Percentiles rank a stretch among this genome's conserved stretches.
Conservation (phyloP, 2,113 vertebrate species). For the Drymodes brunneopygia region DNA sequence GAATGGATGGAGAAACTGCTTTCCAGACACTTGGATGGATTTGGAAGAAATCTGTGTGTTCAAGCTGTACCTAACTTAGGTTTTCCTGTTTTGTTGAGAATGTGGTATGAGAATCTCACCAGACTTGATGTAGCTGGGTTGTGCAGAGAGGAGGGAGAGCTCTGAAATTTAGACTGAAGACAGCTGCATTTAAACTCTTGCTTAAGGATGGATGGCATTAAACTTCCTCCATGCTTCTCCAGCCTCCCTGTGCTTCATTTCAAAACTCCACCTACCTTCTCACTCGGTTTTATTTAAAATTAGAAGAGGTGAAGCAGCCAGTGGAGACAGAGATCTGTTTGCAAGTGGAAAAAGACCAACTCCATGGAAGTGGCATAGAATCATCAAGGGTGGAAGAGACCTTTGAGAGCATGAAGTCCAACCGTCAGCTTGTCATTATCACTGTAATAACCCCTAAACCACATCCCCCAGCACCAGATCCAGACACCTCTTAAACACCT, state of each 20-base stretch:
- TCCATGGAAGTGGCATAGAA: background rate
- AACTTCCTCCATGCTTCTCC: background rate
- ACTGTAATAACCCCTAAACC: too few relatives aligned
- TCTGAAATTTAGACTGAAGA: too few relatives aligned
- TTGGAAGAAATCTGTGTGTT: background rate
- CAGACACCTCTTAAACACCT: too few relatives aligned
- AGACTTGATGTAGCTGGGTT: background rate
- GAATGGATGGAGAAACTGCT: background rate
- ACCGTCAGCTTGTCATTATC: background rate
- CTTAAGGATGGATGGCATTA: background rate
- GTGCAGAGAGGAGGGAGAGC: background rate
- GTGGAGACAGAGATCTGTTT: rapidly evolving
- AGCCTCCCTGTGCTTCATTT: background rate
- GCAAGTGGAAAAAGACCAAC: background rate
- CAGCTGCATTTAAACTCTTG: background rate
- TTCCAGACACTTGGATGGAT: background rate
- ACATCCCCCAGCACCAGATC: background rate
- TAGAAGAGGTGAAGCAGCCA: background rate
- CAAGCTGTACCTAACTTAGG: background rate
- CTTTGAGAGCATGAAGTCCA: too few relatives aligned
- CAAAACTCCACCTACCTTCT: background rate
- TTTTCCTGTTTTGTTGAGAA: background rate
- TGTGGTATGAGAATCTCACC: background rate
- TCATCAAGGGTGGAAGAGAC: background rate
- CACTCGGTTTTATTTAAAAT: background rate